These are phyloP conservation scores for Atrichornis clamosus DNA, from an alignment of 2,113 vertebrate species.

Conservation along the genomic window DNA sequence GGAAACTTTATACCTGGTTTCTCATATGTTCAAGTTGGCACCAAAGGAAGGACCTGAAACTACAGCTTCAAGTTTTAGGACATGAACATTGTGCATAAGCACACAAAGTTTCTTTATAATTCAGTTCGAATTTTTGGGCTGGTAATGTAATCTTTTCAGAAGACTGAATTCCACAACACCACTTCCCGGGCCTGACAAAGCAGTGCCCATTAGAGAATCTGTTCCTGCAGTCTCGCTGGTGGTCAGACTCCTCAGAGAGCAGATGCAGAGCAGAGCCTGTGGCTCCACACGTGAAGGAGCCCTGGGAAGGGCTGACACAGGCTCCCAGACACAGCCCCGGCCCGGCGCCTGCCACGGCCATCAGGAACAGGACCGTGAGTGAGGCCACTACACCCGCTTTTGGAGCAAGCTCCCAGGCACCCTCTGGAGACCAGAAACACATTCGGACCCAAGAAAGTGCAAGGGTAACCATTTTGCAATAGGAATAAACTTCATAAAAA, in stretches of 20 bases:
- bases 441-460: not conserved
- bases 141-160: not conserved
- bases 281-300: not conserved
- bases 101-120: not conserved
- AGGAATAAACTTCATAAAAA: not conserved
- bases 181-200: not conserved
- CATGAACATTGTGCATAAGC: not conserved
- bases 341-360: not conserved
- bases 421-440: not conserved
- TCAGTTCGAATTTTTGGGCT: not conserved
- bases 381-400: not conserved
- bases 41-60: not conserved
- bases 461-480: not conserved
- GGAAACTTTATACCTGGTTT: not conserved
- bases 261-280: not conserved
- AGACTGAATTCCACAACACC: not conserved
- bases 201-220: not conserved
- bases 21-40: not conserved
- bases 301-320: not conserved
- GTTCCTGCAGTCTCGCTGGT: not conserved
- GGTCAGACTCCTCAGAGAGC: not conserved
- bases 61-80: not conserved
- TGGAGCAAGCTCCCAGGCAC: not conserved
- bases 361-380: rapidly evolving
- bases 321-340: not conserved